These are phyloP conservation scores for Drosophila mauritiana DNA, from an alignment of 1,140 invertebrate species.

Conservation along the genomic window DNA sequence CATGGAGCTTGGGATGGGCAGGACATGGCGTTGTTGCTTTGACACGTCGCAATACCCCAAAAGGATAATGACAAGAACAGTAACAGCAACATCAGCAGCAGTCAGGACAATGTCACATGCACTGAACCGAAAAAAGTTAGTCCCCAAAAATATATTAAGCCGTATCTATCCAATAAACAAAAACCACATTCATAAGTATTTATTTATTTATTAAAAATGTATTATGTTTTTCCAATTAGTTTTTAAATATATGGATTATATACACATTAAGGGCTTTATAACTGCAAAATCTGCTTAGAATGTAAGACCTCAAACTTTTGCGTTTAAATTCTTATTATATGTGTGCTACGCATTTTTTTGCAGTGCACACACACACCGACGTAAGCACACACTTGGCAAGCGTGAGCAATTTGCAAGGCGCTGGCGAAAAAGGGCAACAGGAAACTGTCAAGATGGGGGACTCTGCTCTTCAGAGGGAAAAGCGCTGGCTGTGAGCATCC, in stretches of 20 bases:
- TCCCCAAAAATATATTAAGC: no score
- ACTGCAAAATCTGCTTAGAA: no score
- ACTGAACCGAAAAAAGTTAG: constrained; percentile 1
- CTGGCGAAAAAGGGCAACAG: constrained; percentile 79
- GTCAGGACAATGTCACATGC: constrained; percentile 67
- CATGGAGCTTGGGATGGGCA: constrained; percentile 9
- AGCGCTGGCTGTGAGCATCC: constrained; percentile 49
- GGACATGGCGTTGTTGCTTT: constrained; percentile 75
- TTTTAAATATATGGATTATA: no score
- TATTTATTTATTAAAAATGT: no score
- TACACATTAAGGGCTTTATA: no score
- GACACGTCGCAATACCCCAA: constrained; percentile 82
- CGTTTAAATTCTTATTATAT: no score
- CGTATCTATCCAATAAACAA: no score
- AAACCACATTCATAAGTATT: no score
- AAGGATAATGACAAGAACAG: constrained; percentile 83
- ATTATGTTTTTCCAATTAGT: no score
- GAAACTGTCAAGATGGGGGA: constrained; percentile 60
- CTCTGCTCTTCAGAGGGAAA: constrained; percentile 8
- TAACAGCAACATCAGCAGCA: constrained; percentile 58
- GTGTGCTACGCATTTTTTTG: neutral
- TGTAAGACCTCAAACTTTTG: no score
- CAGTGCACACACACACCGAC: constrained; percentile 32
- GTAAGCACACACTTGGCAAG: constrained; percentile 55
- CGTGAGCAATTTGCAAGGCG: constrained; percentile 79